Conservation (phyloP, 2,113 vertebrate genomes). For the Mugil cephalus region DNA sequence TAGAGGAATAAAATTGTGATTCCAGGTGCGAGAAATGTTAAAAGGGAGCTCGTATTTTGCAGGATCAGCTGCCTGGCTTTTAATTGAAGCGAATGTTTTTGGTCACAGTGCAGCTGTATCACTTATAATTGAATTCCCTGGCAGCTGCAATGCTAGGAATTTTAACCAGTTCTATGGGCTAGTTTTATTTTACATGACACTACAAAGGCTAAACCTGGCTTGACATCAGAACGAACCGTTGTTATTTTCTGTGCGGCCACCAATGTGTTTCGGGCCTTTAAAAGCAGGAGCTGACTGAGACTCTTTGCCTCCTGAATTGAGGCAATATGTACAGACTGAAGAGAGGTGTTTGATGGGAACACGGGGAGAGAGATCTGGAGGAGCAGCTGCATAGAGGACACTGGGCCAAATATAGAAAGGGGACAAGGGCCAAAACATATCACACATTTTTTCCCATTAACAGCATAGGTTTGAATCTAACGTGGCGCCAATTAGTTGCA, state of each 20-base stretch:
- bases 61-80: constrained; percentile 27
- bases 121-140: constrained; percentile 73
- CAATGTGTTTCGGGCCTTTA: constrained; percentile 19
- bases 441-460: constrained; percentile 85
- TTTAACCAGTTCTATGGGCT: constrained; percentile 46
- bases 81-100: constrained; percentile 49
- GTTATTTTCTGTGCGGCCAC: constrained; percentile 25
- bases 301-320: constrained; percentile 48
- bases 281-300: constrained; percentile 21
- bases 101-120: constrained; percentile 63
- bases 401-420: constrained; percentile 80
- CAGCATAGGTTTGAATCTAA: constrained; percentile 83
- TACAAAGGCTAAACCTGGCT: constrained; percentile 15
- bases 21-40: neutral
- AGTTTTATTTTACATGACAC: constrained; percentile 25
- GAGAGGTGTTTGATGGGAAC: constrained; percentile 74
- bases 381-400: constrained; percentile 79
- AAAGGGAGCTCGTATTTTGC: constrained; percentile 1
- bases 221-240: constrained; percentile 29
- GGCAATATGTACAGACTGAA: constrained; percentile 40
- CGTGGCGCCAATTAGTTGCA: constrained; percentile 81
- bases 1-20: neutral
- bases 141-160: constrained; percentile 63
- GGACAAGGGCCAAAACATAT: constrained; percentile 81
- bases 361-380: constrained; percentile 69